These are phyloP conservation scores for Porites cylindrica DNA, from an alignment of 92 coral and sea anemone genomes.

Conservation along the genomic window DNA sequence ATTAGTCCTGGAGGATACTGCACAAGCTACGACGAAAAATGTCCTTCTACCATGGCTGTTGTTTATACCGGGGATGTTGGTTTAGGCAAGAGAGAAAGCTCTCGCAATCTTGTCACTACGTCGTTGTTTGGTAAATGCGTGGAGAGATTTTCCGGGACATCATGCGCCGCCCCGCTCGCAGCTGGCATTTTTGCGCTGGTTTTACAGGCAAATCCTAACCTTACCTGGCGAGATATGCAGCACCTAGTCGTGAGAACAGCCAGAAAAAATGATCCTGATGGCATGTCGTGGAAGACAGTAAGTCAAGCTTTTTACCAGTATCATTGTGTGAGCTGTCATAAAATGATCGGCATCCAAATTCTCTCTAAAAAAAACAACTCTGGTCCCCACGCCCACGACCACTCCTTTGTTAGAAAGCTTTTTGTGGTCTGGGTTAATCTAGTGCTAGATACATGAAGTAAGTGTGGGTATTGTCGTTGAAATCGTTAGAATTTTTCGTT, in stretches of 20 bases:
- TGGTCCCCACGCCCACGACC: not conserved
- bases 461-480: no score
- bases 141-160: slow-evolving; percentile 61
- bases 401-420: no score
- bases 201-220: slow-evolving; percentile 77
- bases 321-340: not conserved
- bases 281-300: slow-evolving; percentile 69
- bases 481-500: no score
- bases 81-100: not conserved
- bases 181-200: slow-evolving; percentile 82
- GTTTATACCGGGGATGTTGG: slow-evolving; percentile 76
- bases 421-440: no score
- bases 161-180: slow-evolving; percentile 76
- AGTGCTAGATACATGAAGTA: no score
- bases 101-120: slow-evolving; percentile 65
- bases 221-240: slow-evolving; percentile 86
- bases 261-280: slow-evolving; percentile 61
- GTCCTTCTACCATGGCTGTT: slow-evolving; percentile 78
- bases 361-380: not conserved
- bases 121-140: slow-evolving; percentile 63
- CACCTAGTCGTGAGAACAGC: slow-evolving; percentile 76
- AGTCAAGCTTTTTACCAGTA: not conserved
- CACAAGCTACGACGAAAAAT: slow-evolving; percentile 74
- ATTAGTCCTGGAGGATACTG: slow-evolving; percentile 64
- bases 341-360: not conserved